Percentiles rank a stretch among this genome's conserved stretches.
Evolutionary conservation across 2,888 invertebrate species (phyloP).

Genomic region (Megalurothrips usitatus): DNA sequence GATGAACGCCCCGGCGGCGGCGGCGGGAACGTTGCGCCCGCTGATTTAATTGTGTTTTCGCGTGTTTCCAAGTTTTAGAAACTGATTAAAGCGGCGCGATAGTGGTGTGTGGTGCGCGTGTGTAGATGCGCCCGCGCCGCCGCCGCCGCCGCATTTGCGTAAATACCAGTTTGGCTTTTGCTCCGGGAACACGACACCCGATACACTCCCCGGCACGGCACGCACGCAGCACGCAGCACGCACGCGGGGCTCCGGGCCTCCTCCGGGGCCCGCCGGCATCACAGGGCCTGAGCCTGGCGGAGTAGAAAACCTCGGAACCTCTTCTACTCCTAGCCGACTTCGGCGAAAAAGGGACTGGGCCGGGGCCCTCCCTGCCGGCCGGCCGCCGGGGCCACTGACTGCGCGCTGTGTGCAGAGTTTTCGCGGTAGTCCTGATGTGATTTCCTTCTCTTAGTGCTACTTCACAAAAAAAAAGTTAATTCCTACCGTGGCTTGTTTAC

Average conservation of each 20-base stretch:
- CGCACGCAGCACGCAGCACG: background rate
- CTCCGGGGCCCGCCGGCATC: background rate
- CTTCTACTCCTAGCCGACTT: no score
- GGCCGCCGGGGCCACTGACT: no score
- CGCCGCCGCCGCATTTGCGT: background rate
- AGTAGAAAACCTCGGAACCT: background rate
- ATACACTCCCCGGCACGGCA: background rate
- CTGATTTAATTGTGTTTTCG: background rate
- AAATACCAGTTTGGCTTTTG: conserved; percentile 6
- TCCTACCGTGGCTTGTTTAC: no score
- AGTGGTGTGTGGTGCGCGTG: background rate
- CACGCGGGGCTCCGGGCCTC: background rate
- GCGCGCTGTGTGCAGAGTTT: no score
- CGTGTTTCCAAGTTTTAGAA: no score
- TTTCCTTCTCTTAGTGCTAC: no score
- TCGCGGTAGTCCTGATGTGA: no score
- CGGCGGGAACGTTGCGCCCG: background rate
- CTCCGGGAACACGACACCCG: background rate
- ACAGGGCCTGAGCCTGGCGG: background rate
- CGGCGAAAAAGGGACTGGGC: no score
- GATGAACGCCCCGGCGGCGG: no score
- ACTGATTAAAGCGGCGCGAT: no score
- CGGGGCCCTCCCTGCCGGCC: no score
- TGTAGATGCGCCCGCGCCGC: background rate
- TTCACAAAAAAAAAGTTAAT: no score